These are phyloP conservation scores for Meandrina meandrites DNA, from an alignment of 92 coral and sea anemone genomes.

Conservation along the genomic window DNA sequence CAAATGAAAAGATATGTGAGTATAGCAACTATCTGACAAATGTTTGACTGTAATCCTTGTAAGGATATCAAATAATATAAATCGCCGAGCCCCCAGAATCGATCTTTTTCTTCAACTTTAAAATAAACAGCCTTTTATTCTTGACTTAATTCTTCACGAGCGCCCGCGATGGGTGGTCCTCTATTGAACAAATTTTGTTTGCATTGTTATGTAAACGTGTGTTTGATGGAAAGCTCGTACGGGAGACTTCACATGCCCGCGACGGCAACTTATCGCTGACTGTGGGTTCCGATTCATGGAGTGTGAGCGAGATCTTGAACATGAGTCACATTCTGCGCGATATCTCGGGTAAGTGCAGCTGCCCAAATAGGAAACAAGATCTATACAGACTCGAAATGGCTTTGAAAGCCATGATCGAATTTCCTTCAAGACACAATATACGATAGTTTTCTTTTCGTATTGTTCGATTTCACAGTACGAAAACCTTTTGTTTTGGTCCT, in stretches of 20 bases:
- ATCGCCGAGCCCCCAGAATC: background rate
- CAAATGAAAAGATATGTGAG: background rate
- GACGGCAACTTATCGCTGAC: background rate
- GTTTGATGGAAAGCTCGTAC: background rate
- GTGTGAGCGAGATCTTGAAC: background rate
- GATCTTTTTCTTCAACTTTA: background rate
- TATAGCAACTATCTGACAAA: background rate
- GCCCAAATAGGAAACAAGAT: background rate
- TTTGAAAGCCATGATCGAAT: constrained; percentile 12
- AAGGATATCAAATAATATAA: background rate
- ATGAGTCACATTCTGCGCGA: constrained; percentile 44
- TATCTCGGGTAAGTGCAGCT: constrained; percentile 34
- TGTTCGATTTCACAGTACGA: background rate
- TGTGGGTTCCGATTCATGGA: constrained; percentile 13
- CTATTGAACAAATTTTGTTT: constrained; percentile 14
- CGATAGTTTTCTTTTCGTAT: background rate
- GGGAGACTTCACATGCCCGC: background rate
- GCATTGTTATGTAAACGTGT: constrained; percentile 11
- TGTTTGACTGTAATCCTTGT: background rate
- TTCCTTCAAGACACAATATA: background rate
- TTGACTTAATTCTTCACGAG: constrained; percentile 11
- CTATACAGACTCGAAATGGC: background rate
- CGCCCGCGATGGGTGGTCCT: constrained; percentile 13
- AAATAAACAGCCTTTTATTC: background rate
- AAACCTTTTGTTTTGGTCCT: background rate